Evolutionary conservation across 2,888 invertebrate species (phyloP).

Genomic region (Lasioglossum oenotherae): DNA sequence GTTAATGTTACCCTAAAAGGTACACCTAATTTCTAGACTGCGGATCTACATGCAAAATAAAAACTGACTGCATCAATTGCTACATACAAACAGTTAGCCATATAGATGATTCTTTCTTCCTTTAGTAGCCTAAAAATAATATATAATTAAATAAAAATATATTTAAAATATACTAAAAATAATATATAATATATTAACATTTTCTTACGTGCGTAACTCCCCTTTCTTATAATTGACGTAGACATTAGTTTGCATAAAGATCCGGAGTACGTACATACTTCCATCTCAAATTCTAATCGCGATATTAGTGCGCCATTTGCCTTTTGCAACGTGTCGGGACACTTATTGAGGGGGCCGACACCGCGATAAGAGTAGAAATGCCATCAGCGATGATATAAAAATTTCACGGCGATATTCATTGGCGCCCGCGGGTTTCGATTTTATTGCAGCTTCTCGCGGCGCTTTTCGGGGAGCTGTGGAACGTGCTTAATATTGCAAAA

Average conservation of each 20-base stretch:
- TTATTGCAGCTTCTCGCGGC: neutral
- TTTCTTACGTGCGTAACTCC: too few relatives aligned
- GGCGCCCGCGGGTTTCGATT: neutral
- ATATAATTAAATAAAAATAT: too few relatives aligned
- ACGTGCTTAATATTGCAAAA: slow-evolving; percentile 6
- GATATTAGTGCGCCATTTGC: neutral
- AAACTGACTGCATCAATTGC: too few relatives aligned
- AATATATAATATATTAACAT: too few relatives aligned
- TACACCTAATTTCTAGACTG: too few relatives aligned
- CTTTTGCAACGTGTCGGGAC: neutral
- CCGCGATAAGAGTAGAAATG: neutral
- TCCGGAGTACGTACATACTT: neutral
- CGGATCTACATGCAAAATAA: too few relatives aligned
- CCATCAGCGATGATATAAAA: neutral
- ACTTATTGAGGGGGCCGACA: neutral
- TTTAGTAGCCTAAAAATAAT: too few relatives aligned
- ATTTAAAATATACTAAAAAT: too few relatives aligned
- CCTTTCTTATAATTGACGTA: neutral
- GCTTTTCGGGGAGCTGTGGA: neutral
- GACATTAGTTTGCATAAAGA: neutral
- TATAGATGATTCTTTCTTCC: too few relatives aligned
- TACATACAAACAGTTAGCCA: too few relatives aligned
- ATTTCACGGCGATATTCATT: neutral
- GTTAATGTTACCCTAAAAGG: too few relatives aligned
- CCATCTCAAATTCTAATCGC: neutral